Evolutionary conservation across 2,888 invertebrate genomes (phyloP), one percentile per base, ranked within the genome.

Genomic region (Meiosimyza platycephala): DNA sequence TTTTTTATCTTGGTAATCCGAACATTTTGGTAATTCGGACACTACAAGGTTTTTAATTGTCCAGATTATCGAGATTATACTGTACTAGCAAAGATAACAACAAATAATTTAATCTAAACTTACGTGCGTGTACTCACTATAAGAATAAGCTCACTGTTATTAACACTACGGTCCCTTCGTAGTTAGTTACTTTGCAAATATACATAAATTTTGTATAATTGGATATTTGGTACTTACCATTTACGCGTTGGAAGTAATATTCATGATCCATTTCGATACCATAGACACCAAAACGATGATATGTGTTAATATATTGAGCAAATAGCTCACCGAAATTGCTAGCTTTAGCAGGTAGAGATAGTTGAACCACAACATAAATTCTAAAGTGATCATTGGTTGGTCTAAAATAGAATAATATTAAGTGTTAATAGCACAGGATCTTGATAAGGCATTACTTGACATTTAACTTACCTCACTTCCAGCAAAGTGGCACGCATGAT

Each of bases 361-460:
- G 74, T 22, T 83, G 83, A 5, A 84, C 77, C 9, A 81, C 75
- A 6, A 80, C 81, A 59, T 81, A 79, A 2, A 81, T 76, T 73
- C 82, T 81, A 63, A 78, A 86, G 6, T 57, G 69, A 73, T 86
- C 85, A 16, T 54, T 68, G 6, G 84, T 84, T 4, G 72, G 79
- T 1, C 86, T 86, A 71, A 5, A 68, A 16, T 2, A 11, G 16
- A 13, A 65, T 12, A 16, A 63, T 48, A 51, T 48, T 52, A 68
- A 16, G 2, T 54, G 51, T 55, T 15, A 33, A 18, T 52, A 12
- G 18, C 18, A 22, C 60, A 16, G 2, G 40, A 40, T 7, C 33
- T 60, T 12, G 60, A 59, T 60, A 47, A 33, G 13, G 60, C 59
- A 22, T 22, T 28, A 7, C 16, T 6, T 15, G 57, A n/a, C 3